Percentiles rank a stretch among this genome's conserved stretches.
phyloP scores from a whole-genome alignment of 2,113 vertebrate genomes.

The Galbula dea region DNA sequence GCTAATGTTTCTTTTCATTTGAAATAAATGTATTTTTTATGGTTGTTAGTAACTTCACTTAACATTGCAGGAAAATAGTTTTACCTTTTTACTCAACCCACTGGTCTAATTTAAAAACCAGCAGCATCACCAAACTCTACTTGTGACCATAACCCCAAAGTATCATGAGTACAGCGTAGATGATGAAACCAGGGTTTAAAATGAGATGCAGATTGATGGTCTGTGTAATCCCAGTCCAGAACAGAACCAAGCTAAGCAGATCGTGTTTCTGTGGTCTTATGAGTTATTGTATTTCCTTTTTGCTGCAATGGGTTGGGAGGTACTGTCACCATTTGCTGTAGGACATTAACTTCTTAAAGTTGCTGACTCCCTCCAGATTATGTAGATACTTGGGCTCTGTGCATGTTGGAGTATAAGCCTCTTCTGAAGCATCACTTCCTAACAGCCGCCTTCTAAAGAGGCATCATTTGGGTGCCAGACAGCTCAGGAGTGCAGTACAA shows the following conservation, averaged over 20 bases:
- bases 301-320: neutral
- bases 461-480: neutral
- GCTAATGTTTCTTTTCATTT: neutral
- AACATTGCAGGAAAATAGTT: neutral
- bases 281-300: neutral
- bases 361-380: neutral
- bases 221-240: neutral
- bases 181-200: neutral
- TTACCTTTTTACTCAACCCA: neutral
- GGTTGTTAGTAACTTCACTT: neutral
- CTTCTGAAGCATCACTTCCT: neutral
- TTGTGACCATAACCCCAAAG: neutral
- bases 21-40: neutral
- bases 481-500: neutral
- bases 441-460: neutral
- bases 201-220: neutral
- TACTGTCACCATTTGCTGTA: neutral
- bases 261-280: neutral
- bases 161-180: neutral
- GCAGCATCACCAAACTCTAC: too few relatives aligned
- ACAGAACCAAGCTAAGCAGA: neutral
- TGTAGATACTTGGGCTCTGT: neutral
- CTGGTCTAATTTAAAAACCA: neutral
- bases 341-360: neutral
- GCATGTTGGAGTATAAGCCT: neutral